Base-by-base conservation (phyloP, 2,113 vertebrate species). In the Podarcis raffonei region DNA sequence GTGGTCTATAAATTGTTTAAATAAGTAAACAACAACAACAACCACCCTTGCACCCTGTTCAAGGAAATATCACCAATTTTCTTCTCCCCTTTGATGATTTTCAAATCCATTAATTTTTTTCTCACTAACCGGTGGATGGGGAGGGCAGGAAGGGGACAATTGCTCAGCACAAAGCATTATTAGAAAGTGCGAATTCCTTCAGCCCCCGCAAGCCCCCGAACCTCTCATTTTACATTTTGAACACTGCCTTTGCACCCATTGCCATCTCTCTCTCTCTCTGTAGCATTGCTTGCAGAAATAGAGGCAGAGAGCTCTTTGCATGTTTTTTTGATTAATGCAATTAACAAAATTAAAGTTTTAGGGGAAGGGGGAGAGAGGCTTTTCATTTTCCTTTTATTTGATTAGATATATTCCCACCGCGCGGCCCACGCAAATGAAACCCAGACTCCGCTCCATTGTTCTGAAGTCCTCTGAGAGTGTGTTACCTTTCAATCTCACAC, bases 371-470 rank as follows among this genome's bases (percentile, higher is more conserved):
- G 92, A 95, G 95, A 94, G 25, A 91, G 94, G 95, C 96, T 96
- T 97, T 97, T 97, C 90, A 94, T 97, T 97, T 97, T 96, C 96
- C 93, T 97, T 97, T 97, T 96, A 97, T 97, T 97, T 97, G 97
- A 97, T 97, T 97, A 97, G 95, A 95, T 94, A 96, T 97, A 97
- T 95, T 96, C 97, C 97, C 96, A 93, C 94, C 66, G 90, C 72
- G 68, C 89, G 9, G 94, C 93, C 94, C 90, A 94, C 91, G 92
- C 96, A 97, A 97, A 97, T 97, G 97, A 97, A 97, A 97, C 93
- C 95, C 97, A 97, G 97, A 96, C 95, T 96, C 88, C 87, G 93
- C 93, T 92, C 95, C 90, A 90, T 96, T 96, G 96, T 96, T 95
- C 95, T 25, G 4, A 93, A 88, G 84, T 91, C 96, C 96, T 95